Conservation (phyloP, 2,113 vertebrate genomes). For the Eurypyga helias region DNA sequence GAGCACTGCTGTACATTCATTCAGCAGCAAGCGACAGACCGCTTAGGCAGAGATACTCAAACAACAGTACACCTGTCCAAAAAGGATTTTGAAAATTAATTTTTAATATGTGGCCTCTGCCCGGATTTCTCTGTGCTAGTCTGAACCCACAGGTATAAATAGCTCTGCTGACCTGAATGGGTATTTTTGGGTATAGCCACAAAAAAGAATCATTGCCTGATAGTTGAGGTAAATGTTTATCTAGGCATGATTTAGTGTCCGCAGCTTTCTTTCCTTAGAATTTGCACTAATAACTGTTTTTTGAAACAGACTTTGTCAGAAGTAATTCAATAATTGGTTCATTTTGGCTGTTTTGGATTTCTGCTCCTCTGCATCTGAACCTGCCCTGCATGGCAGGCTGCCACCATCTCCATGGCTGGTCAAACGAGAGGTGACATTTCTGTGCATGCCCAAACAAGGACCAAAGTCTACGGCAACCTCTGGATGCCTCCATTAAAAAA, state of each 20-base stretch:
- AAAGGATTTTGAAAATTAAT: background rate
- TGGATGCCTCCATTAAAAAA: background rate
- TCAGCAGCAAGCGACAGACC: background rate
- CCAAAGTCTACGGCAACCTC: background rate
- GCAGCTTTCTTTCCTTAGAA: background rate
- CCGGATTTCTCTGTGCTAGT: background rate
- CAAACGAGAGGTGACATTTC: background rate
- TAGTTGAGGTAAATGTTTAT: background rate
- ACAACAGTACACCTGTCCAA: fast-evolving
- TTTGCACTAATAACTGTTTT: background rate
- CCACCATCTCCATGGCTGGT: background rate
- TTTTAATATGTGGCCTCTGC: background rate
- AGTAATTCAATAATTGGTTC: background rate
- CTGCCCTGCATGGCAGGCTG: background rate
- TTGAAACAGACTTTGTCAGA: background rate
- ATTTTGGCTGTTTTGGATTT: background rate
- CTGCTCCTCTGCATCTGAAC: background rate
- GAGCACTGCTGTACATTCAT: background rate
- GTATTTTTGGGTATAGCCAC: background rate
- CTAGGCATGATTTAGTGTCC: background rate
- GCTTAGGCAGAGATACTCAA: background rate
- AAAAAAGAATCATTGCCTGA: background rate
- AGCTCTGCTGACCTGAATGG: background rate
- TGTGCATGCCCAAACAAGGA: background rate
- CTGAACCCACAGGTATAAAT: background rate